Evolutionary conservation across 2,888 invertebrate genomes (phyloP).

Genomic region (Stenolophus ochropezus): DNA sequence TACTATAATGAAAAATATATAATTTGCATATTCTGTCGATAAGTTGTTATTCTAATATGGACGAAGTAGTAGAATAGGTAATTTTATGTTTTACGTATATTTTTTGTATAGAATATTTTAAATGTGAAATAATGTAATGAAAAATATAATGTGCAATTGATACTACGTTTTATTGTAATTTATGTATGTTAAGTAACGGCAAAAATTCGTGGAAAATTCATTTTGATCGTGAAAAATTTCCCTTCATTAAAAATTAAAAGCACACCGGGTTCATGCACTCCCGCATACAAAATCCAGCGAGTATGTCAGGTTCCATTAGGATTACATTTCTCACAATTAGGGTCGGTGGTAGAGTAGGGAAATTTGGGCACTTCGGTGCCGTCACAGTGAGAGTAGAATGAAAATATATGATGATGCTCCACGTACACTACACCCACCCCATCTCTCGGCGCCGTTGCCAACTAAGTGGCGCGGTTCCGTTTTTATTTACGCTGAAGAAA

Average conservation of each 20-base stretch:
- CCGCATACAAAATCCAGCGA: background rate
- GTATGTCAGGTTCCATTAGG: conserved; percentile 24
- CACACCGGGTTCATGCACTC: background rate
- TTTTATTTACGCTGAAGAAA: conserved; percentile 28
- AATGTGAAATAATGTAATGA: no score
- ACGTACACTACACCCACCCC: background rate
- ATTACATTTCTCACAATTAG: conserved; percentile 28
- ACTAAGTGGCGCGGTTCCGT: conserved; percentile 21
- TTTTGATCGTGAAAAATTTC: background rate
- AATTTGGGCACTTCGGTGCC: conserved; percentile 27
- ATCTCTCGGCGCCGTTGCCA: background rate
- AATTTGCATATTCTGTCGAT: no score
- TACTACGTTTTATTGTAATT: no score
- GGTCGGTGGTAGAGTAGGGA: background rate
- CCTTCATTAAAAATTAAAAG: background rate
- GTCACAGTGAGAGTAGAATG: conserved; percentile 1
- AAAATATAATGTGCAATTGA: no score
- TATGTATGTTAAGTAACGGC: no score
- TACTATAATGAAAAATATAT: no score
- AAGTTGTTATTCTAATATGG: no score
- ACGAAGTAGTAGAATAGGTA: no score
- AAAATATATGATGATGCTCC: conserved; percentile 35
- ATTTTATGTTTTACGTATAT: no score
- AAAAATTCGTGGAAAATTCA: background rate
- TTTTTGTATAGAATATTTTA: no score